phyloP scores from a whole-genome alignment of 2,888 invertebrate species.

The Girardia tigrina region DNA sequence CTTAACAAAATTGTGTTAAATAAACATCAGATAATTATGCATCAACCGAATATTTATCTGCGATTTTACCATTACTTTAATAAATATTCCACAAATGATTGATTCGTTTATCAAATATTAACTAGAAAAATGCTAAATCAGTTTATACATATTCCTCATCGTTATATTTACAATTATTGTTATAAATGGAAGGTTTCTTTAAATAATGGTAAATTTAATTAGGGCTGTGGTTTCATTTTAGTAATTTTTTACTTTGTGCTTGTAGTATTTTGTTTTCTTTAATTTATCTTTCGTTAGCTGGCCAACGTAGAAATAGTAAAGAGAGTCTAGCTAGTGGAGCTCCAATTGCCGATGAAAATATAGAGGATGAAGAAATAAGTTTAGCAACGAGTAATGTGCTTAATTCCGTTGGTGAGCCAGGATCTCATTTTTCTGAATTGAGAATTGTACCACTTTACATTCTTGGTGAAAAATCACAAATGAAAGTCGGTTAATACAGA shows the following conservation, averaged over 20 bases:
- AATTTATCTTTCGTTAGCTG: neutral
- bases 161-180: too few relatives aligned
- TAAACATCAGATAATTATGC: too few relatives aligned
- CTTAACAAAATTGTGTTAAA: too few relatives aligned
- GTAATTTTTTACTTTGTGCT: neutral
- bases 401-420: neutral
- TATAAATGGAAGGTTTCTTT: too few relatives aligned
- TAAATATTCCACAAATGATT: too few relatives aligned
- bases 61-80: too few relatives aligned
- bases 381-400: conserved; percentile 27
- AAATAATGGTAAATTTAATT: neutral
- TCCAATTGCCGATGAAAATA: neutral
- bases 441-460: conserved; percentile 64
- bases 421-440: conserved; percentile 24
- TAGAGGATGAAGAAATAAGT: conserved; percentile 57
- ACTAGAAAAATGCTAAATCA: too few relatives aligned
- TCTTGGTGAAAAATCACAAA: conserved; percentile 71
- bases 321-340: conserved; percentile 20
- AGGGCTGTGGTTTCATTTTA: neutral
- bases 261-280: neutral
- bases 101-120: too few relatives aligned
- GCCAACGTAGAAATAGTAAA: neutral
- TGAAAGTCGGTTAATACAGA: conserved; percentile 55
- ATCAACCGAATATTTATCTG: too few relatives aligned
- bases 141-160: too few relatives aligned